These are phyloP conservation scores for Helicoverpa armigera DNA, from an alignment of 1,140 invertebrate genomes.

Conservation along the genomic window DNA sequence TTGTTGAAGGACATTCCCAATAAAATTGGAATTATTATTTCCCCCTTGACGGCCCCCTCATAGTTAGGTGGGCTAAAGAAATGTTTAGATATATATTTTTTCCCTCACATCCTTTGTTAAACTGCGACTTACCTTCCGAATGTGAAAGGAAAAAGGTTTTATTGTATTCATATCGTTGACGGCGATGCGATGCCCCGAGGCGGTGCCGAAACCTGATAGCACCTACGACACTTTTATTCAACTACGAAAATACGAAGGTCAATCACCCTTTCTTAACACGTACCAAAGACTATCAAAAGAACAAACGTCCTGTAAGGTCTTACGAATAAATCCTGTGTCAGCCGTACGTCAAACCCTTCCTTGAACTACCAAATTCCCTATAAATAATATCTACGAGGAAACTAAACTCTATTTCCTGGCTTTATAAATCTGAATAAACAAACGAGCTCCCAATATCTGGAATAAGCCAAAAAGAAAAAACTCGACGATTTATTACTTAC, in stretches of 20 bases:
- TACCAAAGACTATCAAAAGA: not conserved
- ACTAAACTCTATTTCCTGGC: slow-evolving; percentile 10
- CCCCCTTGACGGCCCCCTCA: slow-evolving; percentile 28
- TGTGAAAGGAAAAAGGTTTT: slow-evolving; percentile 44
- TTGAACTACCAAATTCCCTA: not conserved
- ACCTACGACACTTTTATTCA: slow-evolving; percentile 33
- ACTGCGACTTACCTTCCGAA: slow-evolving; percentile 36
- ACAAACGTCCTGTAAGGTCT: not conserved
- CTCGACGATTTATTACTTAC: not conserved
- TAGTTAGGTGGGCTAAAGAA: slow-evolving; percentile 49
- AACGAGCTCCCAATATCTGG: slow-evolving; percentile 3
- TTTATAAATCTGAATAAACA: slow-evolving; percentile 13
- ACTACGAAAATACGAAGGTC: slow-evolving; percentile 20
- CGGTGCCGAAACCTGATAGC: slow-evolving; percentile 40
- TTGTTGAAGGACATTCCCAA: slow-evolving; percentile 74
- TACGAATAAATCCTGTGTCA: not conserved
- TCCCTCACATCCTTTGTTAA: slow-evolving; percentile 27
- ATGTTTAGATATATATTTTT: slow-evolving; percentile 43
- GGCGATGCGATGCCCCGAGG: slow-evolving; percentile 26
- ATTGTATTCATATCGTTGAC: slow-evolving; percentile 46
- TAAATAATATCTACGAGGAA: slow-evolving; percentile 16
- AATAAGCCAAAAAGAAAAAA: slow-evolving; percentile 15
- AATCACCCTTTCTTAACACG: slow-evolving; percentile 26
- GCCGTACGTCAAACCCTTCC: not conserved
- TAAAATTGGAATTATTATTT: slow-evolving; percentile 72